Evolutionary conservation across 1,140 invertebrate genomes (phyloP).

Genomic region (Phocides pigmalion): DNA sequence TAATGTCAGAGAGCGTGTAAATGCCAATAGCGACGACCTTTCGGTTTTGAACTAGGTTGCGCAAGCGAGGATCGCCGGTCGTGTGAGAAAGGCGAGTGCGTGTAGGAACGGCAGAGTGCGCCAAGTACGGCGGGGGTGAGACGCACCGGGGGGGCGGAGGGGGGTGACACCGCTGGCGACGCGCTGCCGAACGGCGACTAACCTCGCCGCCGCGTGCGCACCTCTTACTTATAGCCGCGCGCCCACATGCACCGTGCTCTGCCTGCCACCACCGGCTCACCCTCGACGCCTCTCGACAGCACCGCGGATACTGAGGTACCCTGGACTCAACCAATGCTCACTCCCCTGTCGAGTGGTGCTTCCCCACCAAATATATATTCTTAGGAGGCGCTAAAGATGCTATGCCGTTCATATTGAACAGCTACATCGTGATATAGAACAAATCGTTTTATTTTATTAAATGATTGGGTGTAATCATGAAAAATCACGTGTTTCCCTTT

Average conservation of each 20-base stretch:
- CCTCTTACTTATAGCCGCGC: conserved; percentile 78
- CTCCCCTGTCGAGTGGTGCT: conserved; percentile 4
- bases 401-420: too few relatives aligned
- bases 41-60: conserved; percentile 74
- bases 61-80: conserved; percentile 76
- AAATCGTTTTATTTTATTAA: too few relatives aligned
- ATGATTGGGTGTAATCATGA: too few relatives aligned
- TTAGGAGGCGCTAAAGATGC: too few relatives aligned
- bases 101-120: conserved; percentile 43
- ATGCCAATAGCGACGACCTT: conserved; percentile 81
- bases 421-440: too few relatives aligned
- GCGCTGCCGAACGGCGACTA: conserved; percentile 76
- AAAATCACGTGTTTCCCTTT: too few relatives aligned
- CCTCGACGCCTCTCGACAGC: conserved; percentile 42
- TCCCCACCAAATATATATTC: conserved; percentile 15
- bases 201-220: conserved; percentile 72
- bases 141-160: conserved; percentile 60
- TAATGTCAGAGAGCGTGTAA: conserved; percentile 82
- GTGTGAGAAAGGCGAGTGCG: conserved; percentile 74
- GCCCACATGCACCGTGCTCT: conserved; percentile 47
- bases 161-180: conserved; percentile 66
- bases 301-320: conserved; percentile 33
- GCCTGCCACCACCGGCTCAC: conserved; percentile 35
- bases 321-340: conserved; percentile 1
- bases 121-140: conserved; percentile 42